Evolutionary conservation across 2,797 vertebrate genomes (phyloP), one percentile per base, ranked within the genome.

Genomic region (Malurus splendens): DNA sequence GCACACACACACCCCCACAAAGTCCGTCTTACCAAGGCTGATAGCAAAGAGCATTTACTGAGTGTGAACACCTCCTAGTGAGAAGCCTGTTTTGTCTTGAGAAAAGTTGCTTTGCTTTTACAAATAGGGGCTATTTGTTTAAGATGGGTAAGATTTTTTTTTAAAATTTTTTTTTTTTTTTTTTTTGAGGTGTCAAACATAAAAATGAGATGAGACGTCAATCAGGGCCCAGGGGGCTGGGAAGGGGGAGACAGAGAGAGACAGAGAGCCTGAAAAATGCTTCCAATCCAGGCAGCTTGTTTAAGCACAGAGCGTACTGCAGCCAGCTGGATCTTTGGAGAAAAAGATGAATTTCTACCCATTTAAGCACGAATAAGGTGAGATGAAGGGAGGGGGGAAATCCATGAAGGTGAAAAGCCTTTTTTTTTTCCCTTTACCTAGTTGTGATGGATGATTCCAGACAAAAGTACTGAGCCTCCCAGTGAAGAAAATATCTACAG

Each of bases 271-370:
- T 92, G 92, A 93, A 93, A 95, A 96, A 93, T 93, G 66, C 50
- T 85, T 79, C 60, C 12, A 6, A 36, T 1, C 25, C 62, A 76
- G 68, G 56, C 9, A 1, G 66, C 76, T 95, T 91, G 50, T 81
- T 93, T 94, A 90, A 93, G 76, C 64, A 85, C 50, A 39, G 52
- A 86, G 18, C 0, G 1, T 70, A 51, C 76, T 86, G 59, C 87
- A 85, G 67, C 66, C n/a, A 73, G 73, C 75, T 81, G 66, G 44
- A 71, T 93, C 73, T 93, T 94, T n/a, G 77, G 78, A 85, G 72
- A 90, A 94, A 92, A 94, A 96, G 91, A 96, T 92, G 27, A 92
- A 94, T 96, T 96, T 94, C 93, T 89, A 75, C 45, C 52, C 87
- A 78, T 90, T 96, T 89, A 84, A 93, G 92, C 89, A 77, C 41